Evolutionary conservation across 2,113 vertebrate genomes (phyloP), one percentile per base, ranked within the genome.

Genomic region (Cottus gobio): DNA sequence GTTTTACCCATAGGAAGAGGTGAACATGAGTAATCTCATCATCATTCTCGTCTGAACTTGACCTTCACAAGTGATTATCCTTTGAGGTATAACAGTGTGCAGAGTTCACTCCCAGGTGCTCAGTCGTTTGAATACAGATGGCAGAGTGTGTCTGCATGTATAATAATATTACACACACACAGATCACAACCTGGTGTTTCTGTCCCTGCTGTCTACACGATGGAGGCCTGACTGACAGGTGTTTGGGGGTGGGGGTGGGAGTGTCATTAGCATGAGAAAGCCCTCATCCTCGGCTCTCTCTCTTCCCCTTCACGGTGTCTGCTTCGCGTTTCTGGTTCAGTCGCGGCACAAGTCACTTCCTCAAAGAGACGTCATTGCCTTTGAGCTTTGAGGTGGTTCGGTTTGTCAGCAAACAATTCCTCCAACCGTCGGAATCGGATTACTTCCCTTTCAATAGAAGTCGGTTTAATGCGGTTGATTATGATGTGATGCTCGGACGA

Each of bases 191-290:
- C 58, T 77, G 86, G 89, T 71, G 78, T 77, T 60, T 57, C 50
- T 65, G 28, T 66, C 39, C 50, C 60, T n/a, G 39, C 15, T 77
- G 0, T 85, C 66, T 68, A 52, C 75, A 7, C 18, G 13, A 57
- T 31, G 22, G 20, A 75, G 44, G 68, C 34, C 71, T 66, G 70
- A 13, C 68, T 89, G 76, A 76, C 72, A 77, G 80, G 67, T 76
- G 65, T 48, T n/a, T n/a, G n/a, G n/a, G n/a, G n/a, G n/a, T 79
- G 71, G 82, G 52, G 82, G 77, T 79, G 71, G 81, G 63, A 13
- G 71, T 75, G 66, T 28, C 7, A 93, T 93, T 94, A 90, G 66
- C 92, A 94, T 89, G 77, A 92, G 85, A 94, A 95, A 92, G 84
- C 54, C 44, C n/a, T 70, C 56, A 12, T 74, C 85, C 84, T 75